phyloP scores from a whole-genome alignment of 2,888 invertebrate genomes.

The Perizoma flavofasciatum region DNA sequence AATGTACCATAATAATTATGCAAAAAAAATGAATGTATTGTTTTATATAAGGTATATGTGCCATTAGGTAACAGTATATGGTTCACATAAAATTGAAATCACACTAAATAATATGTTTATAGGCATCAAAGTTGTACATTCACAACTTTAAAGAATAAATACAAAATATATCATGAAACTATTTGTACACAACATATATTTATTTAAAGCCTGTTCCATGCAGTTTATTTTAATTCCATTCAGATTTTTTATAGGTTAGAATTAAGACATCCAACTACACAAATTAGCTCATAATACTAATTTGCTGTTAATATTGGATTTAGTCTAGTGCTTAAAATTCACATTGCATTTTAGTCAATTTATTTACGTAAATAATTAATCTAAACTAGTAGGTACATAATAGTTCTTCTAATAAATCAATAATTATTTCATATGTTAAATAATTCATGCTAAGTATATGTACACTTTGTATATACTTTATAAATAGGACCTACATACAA shows the following conservation, averaged over 20 bases:
- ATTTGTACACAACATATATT: constrained; percentile 49
- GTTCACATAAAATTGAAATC: no score
- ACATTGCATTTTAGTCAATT: constrained; percentile 11
- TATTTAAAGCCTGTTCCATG: constrained; percentile 76
- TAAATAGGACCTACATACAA: neutral
- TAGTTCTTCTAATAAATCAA: no score
- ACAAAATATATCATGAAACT: constrained; percentile 20
- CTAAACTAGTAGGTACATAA: no score
- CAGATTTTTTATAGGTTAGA: constrained; percentile 6
- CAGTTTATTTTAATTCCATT: constrained; percentile 43
- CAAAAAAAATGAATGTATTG: no score
- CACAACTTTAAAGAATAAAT: constrained; percentile 10
- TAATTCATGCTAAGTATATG: no score
- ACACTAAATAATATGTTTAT: neutral
- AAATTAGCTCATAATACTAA: neutral
- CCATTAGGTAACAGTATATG: no score
- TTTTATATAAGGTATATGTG: no score
- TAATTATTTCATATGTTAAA: no score
- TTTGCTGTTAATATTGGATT: neutral
- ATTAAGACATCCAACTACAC: constrained; percentile 2
- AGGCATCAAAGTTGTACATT: constrained; percentile 11
- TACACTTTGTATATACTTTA: no score
- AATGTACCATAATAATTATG: no score
- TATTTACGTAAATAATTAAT: no score
- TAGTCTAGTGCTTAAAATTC: constrained; percentile 12